Percentiles rank a stretch among this genome's conserved stretches.
Conservation (phyloP, 1,140 invertebrate genomes). For the Lepeophtheirus salmonis region DNA sequence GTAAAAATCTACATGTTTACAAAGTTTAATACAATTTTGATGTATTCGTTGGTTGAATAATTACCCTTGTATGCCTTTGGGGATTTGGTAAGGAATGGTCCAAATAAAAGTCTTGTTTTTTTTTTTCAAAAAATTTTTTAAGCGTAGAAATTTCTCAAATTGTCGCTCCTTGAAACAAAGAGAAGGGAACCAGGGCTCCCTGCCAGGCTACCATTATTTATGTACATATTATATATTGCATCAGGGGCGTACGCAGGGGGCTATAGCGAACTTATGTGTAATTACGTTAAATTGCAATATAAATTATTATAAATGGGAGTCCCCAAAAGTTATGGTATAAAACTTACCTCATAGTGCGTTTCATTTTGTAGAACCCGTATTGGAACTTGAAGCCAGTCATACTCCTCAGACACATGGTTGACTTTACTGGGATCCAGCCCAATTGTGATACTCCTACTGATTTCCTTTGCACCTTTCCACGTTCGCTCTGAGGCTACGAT, state of each 20-base stretch:
- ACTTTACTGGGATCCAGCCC: background rate
- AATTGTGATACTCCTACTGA: background rate
- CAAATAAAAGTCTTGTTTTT: no score
- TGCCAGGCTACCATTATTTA: background rate
- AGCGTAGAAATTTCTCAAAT: no score
- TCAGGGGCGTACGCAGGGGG: background rate
- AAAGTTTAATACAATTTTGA: no score
- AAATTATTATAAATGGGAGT: background rate
- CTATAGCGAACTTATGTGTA: background rate
- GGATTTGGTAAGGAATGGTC: no score
- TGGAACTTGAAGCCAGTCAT: constrained; percentile 3
- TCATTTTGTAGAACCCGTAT: background rate
- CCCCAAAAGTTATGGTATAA: background rate
- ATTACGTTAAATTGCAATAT: background rate
- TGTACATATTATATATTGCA: background rate
- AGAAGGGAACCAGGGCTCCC: no score
- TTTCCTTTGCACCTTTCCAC: constrained; percentile 2
- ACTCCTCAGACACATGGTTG: background rate
- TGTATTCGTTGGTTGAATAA: no score
- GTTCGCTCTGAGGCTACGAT: constrained; percentile 1
- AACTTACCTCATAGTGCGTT: background rate
- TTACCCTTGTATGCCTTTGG: no score
- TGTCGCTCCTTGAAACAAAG: no score
- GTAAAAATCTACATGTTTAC: no score
- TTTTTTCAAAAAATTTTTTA: no score